Evolutionary conservation across 2,888 invertebrate genomes (phyloP), one percentile per base, ranked within the genome.

Genomic region (Diaperis boleti): DNA sequence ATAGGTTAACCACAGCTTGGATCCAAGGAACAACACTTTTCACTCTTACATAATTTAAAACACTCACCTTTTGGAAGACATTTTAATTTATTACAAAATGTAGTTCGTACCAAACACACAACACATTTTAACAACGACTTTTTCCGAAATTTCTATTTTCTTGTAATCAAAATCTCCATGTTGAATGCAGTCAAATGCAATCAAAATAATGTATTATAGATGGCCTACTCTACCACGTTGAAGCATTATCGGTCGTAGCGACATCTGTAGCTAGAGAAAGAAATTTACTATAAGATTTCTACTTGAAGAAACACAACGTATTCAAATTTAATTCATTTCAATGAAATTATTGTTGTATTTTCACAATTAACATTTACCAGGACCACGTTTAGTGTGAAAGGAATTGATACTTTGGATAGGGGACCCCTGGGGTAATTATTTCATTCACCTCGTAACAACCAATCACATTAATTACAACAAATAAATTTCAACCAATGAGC

Each of bases 61-160:
- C 11, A 70, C 76, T 74, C 66, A 80, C 81, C 80, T 81, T 76
- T 81, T 81, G 80, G 80, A 81, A 80, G 81, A 80, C 81, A 81
- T 81, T 71, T 66, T 78, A 59, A 65, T 59, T 61, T 56, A 60
- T 67, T 70, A 64, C 52, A 65, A 66, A 60, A 52, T 62, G 45
- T 61, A 65, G 55, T 33, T 56, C 66, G 42, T 44, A 66, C 59
- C 54, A 64, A 68, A 65, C 65, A 65, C 64, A 47, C 50, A 55
- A 52, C 59, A 63, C 70, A 72, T 72, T 67, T 71, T 72, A 66
- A 70, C 37, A 63, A 56, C 59, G 55, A 64, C 64, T 62, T 55
- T 20, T 61, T 29, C 18, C 22, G 11, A 45, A 55, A 37, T 56
- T 64, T 70, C 66, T 68, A 72, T 66, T 69, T 69, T 67, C 65